phyloP scores from a whole-genome alignment of 2,888 invertebrate genomes.

The Pyrgus malvae region DNA sequence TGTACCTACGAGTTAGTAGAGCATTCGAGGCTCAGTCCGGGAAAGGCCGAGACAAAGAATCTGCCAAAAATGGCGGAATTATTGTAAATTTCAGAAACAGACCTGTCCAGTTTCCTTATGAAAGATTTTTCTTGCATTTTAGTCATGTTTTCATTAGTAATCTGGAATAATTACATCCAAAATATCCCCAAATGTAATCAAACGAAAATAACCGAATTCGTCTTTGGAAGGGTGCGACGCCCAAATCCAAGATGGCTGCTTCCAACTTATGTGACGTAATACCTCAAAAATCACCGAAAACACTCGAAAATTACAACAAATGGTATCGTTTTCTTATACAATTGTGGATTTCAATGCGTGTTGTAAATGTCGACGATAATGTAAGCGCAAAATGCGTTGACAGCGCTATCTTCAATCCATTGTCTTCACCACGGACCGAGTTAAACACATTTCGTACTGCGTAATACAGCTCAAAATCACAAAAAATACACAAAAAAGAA shows the following conservation, averaged over 20 bases:
- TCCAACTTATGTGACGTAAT: conserved; percentile 44
- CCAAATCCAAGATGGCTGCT: conserved; percentile 70
- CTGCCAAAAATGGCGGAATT: too few relatives aligned
- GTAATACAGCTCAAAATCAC: neutral
- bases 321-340: neutral
- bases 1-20: too few relatives aligned
- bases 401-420: neutral
- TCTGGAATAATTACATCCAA: too few relatives aligned
- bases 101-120: too few relatives aligned
- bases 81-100: too few relatives aligned
- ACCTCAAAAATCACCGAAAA: conserved; percentile 30
- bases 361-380: too few relatives aligned
- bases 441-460: neutral
- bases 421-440: neutral
- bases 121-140: too few relatives aligned
- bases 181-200: too few relatives aligned
- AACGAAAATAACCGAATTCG: conserved; percentile 22
- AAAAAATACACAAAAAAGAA: neutral
- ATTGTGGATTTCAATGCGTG: neutral
- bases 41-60: too few relatives aligned
- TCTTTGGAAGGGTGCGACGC: conserved; percentile 46
- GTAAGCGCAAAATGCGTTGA: neutral
- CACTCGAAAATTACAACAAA: neutral
- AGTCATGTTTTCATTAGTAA: too few relatives aligned
- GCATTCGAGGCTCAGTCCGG: too few relatives aligned